Base-by-base conservation (phyloP, 2,888 invertebrate species). In the Phania funesta region DNA sequence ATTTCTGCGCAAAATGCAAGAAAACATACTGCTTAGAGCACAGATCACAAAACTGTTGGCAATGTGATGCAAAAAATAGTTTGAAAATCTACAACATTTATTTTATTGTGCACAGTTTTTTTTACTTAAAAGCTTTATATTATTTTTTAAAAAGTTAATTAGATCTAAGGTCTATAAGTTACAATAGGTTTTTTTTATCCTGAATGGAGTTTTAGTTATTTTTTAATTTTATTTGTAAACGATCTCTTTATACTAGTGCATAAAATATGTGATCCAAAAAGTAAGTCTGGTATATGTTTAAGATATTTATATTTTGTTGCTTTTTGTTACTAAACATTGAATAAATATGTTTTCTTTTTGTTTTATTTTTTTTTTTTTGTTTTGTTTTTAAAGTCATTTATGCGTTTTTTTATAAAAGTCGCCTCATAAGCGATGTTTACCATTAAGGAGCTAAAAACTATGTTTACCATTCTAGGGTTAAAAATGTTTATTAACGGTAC, bases 1-100 rank as follows among this genome's bases (percentile, higher is more conserved):
- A 44, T 60, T 60, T 60, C 41, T 26, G 26, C 41, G n/a, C 60
- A 38, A 60, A 24, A 41, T 26, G 24, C n/a, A 60, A 44, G n/a
- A 41, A 41, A 60, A 35, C 71, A 5, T 58, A 60, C 44, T 71
- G 71, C 24, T 50, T 60, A 60, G 60, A 58, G 54, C 56, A 68
- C 58, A 70, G 32, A 58, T 68, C 44, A 68, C 44, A 54, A 41
- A 68, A 56, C 26, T 68, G 29, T 56, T 44, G 24, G 24, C 52
- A 67, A 67, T 54, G 38, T 54, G 68, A 35, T 22, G 52, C 16
- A 52, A 68, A 52, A 52, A 52, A 29, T 52, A 52, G 52, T 26
- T 52, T 13, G n/a, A 68, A 54, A 24, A 68, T n/a, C 41, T 26
- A 38, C 20, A 50, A 67, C 50, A 2, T 54, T 54, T 68, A 54